Percentiles rank a stretch among this genome's conserved stretches.
Conservation (phyloP, 2,888 invertebrate genomes). For the Actias luna region DNA sequence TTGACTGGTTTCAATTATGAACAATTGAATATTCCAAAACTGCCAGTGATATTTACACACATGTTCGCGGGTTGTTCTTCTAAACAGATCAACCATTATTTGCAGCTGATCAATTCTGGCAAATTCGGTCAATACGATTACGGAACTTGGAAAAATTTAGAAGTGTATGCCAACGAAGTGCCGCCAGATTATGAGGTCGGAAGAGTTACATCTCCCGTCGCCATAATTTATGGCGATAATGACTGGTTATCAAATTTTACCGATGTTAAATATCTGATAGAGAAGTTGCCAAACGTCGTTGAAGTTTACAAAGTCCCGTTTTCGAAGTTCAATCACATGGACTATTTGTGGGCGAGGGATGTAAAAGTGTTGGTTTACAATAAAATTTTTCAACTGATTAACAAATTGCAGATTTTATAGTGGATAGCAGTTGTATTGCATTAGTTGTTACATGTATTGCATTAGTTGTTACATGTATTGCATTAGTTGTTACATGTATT, state of each 20-base stretch:
- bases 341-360: conserved; percentile 38
- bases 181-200: conserved; percentile 35
- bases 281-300: conserved; percentile 31
- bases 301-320: conserved; percentile 28
- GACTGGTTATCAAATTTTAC: conserved; percentile 33
- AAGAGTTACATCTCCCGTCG: conserved; percentile 32
- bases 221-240: conserved; percentile 32
- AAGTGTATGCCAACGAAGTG: conserved; percentile 25
- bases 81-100: conserved; percentile 55
- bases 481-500: no score
- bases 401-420: no score
- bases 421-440: no score
- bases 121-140: conserved; percentile 39
- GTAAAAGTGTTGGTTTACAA: conserved; percentile 28
- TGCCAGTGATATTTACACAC: conserved; percentile 30
- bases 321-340: conserved; percentile 36
- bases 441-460: no score
- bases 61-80: conserved; percentile 63
- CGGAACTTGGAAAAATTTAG: conserved; percentile 29
- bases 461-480: no score
- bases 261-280: conserved; percentile 30
- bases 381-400: conserved; percentile 20
- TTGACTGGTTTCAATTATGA: conserved; percentile 35
- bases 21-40: conserved; percentile 29
- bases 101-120: conserved; percentile 33